Evolutionary conservation across 1,140 invertebrate species (phyloP).

Genomic region (Archivesica marissinica): DNA sequence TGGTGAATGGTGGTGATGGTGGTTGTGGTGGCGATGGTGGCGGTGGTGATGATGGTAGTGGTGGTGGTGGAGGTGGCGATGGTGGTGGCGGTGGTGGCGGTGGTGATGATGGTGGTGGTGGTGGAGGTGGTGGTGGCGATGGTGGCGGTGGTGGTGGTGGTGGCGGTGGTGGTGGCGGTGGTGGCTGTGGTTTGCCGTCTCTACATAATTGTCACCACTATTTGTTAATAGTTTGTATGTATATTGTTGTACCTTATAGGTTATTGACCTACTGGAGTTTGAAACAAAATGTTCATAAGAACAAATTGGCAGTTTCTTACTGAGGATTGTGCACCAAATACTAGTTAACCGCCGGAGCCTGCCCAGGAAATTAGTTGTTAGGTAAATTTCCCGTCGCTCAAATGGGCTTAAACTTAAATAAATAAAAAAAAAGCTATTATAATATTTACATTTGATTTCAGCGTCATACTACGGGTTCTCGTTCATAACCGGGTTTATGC

Average conservation of each 20-base stretch:
- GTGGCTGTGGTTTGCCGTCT: slow-evolving; percentile 2
- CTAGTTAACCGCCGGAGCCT: too few relatives aligned
- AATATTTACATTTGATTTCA: background rate
- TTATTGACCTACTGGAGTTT: background rate
- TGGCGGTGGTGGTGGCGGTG: slow-evolving; percentile 43
- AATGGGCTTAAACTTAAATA: too few relatives aligned
- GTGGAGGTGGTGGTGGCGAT: slow-evolving; percentile 36
- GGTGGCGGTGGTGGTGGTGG: slow-evolving; percentile 42
- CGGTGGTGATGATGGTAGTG: slow-evolving; percentile 55
- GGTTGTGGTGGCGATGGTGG: too few relatives aligned
- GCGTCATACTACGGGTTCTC: background rate
- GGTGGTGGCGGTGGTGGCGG: slow-evolving; percentile 60
- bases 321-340: too few relatives aligned
- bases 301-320: too few relatives aligned
- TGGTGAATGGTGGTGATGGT: too few relatives aligned
- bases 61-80: slow-evolving; percentile 56
- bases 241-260: background rate
- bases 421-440: too few relatives aligned
- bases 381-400: too few relatives aligned
- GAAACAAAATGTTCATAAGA: background rate
- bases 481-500: slow-evolving; percentile 4
- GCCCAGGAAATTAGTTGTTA: too few relatives aligned
- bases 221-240: too few relatives aligned
- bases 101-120: slow-evolving; percentile 49
- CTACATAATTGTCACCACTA: too few relatives aligned